Percentiles rank a stretch among this genome's conserved stretches.
phyloP scores from a whole-genome alignment of 2,113 vertebrate species.

The Lontra canadensis region DNA sequence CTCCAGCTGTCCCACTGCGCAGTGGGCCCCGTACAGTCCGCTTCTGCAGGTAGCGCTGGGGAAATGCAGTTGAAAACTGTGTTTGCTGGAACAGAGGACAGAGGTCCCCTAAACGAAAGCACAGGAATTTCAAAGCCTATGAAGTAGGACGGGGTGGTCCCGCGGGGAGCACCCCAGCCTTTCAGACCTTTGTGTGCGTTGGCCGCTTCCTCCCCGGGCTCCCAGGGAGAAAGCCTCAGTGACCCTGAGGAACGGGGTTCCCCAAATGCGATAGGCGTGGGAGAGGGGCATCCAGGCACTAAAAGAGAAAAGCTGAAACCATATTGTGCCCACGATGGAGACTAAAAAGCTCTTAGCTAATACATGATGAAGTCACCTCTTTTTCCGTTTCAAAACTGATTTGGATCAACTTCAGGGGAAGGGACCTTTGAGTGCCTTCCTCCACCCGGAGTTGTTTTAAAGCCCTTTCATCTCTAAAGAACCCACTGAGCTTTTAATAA shows the following conservation, averaged over 20 bases:
- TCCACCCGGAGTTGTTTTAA: neutral
- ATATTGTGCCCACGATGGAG: neutral
- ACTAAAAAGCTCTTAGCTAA: neutral
- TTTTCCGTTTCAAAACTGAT: neutral
- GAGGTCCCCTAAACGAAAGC: neutral
- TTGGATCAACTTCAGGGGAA: neutral
- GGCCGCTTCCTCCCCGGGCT: neutral
- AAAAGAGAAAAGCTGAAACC: neutral
- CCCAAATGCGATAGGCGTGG: neutral
- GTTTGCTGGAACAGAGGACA: neutral
- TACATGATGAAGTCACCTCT: neutral
- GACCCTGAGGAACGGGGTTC: neutral
- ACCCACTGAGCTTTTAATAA: neutral
- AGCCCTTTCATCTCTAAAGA: constrained; percentile 59
- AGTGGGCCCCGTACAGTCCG: neutral
- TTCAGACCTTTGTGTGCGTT: neutral
- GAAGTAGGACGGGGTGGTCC: neutral
- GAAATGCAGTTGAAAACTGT: neutral
- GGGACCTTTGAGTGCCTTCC: neutral
- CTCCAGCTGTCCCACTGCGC: neutral
- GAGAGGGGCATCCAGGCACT: neutral
- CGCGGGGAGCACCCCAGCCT: neutral
- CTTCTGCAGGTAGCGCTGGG: neutral
- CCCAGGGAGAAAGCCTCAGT: neutral
- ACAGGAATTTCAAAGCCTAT: neutral